These are phyloP conservation scores for Ptychadena robeensis DNA, from an alignment of 2,797 vertebrate genomes.

Conservation along the genomic window DNA sequence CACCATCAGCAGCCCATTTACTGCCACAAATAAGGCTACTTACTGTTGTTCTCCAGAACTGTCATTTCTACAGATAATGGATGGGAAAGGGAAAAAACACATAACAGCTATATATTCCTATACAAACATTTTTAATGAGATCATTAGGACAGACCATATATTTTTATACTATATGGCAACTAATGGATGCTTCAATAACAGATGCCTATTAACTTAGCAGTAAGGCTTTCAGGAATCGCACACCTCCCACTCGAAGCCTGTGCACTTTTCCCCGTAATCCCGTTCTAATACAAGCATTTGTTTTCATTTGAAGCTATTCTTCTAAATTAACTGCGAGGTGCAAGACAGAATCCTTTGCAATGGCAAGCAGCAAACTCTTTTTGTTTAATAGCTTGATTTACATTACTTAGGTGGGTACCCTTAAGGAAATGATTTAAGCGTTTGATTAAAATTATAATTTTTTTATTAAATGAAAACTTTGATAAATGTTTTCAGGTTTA, in stretches of 20 bases:
- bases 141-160: not conserved
- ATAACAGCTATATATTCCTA: no score
- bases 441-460: no score
- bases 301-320: constrained; percentile 49
- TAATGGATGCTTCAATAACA: constrained; percentile 26
- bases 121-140: not conserved
- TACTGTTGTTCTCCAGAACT: no score
- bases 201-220: constrained; percentile 33
- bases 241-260: constrained; percentile 41
- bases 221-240: constrained; percentile 32
- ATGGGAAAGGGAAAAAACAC: no score
- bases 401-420: no score
- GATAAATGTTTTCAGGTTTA: no score
- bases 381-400: no score
- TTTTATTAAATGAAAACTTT: no score
- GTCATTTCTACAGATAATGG: no score
- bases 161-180: not conserved
- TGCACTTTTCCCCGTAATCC: constrained; percentile 14
- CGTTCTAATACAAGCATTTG: constrained; percentile 27
- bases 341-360: constrained; percentile 9
- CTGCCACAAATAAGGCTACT: no score
- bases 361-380: not conserved
- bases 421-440: no score
- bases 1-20: no score
- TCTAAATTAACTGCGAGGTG: constrained; percentile 32